Evolutionary conservation across 1,140 invertebrate species (phyloP), one percentile per base, ranked within the genome.

Genomic region (Piezodorus guildinii): DNA sequence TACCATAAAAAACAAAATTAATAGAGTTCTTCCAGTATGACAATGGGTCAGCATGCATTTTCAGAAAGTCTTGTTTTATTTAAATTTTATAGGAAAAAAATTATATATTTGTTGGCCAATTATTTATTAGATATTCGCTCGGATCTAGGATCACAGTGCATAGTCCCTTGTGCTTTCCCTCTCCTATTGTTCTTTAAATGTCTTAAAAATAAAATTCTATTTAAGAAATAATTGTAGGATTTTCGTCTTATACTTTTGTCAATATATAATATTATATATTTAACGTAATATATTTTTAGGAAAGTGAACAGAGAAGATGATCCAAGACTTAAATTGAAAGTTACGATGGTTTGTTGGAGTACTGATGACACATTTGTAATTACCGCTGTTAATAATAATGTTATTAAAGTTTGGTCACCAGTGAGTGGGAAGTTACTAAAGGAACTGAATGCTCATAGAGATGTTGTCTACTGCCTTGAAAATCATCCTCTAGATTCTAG

Each of bases 291-390:
- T 58, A 30, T 63, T 61, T 63, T 44, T 25, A 66, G 64, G 15
- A 65, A 68, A 62, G 64, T 62, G 63, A 14, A 17, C 5, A 34
- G 44, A n/a, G 73, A 77, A 17, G 82, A 83, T 56, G 85, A 86
- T 65, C 70, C 68, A 19, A 81, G 80, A 66, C 80, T 80, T 69
- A 88, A 88, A 70, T 73, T 86, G 16, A 85, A 88, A 76, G 94
- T 98, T 0, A 95, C 91, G 1, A 98, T 98, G 94, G 93, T 98
- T 4, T 85, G 85, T 39, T 99, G 96, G 96, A 91, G 89, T 75
- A 77, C 80, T 51, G 90, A 91, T 62, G 95, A 98, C 74, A 77
- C 81, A 17, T 87, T 82, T 73, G 88, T 96, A 17, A 82, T 98
- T 6, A 98, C 94, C 0, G 92, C 95, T 1, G 88, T 92, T 0